A percentile compares a stretch with the other conserved stretches of the same genome.
Conservation (phyloP, 2,797 vertebrate species). For the Setipinna tenuifilis region DNA sequence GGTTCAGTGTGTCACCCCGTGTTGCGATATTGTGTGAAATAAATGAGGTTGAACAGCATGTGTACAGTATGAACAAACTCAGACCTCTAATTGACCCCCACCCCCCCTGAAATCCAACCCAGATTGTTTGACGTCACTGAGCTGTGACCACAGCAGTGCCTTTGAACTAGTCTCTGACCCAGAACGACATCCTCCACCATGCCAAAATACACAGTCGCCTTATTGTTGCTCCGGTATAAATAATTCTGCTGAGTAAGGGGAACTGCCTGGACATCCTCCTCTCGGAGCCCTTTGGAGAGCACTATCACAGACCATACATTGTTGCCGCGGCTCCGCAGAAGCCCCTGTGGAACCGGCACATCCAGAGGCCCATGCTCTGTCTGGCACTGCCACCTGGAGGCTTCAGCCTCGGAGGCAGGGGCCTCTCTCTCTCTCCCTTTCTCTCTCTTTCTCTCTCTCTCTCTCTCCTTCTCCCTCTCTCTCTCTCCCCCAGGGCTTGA, state of each 20-base stretch:
- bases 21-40: constrained; percentile 8
- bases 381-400: constrained; percentile 50
- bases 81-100: constrained; percentile 43
- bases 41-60: constrained; percentile 21
- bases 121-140: constrained; percentile 48
- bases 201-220: constrained; percentile 55
- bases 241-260: constrained; percentile 51
- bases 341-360: constrained; percentile 22
- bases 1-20: constrained; percentile 2
- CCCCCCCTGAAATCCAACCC: constrained; percentile 33
- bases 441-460: neutral
- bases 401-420: constrained; percentile 2
- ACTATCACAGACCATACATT: constrained; percentile 38
- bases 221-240: constrained; percentile 56
- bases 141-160: constrained; percentile 38
- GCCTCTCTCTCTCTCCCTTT: neutral
- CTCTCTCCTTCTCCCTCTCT: no score
- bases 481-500: no score
- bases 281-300: constrained; percentile 41
- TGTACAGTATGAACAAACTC: constrained; percentile 20
- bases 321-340: constrained; percentile 35
- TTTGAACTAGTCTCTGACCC: constrained; percentile 47
- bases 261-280: constrained; percentile 49
- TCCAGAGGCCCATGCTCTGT: constrained; percentile 33
- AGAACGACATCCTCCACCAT: constrained; percentile 40